A percentile compares a stretch with the other conserved stretches of the same genome.
phyloP scores from a whole-genome alignment of 2,888 invertebrate species.

The Amphipoea oculea region DNA sequence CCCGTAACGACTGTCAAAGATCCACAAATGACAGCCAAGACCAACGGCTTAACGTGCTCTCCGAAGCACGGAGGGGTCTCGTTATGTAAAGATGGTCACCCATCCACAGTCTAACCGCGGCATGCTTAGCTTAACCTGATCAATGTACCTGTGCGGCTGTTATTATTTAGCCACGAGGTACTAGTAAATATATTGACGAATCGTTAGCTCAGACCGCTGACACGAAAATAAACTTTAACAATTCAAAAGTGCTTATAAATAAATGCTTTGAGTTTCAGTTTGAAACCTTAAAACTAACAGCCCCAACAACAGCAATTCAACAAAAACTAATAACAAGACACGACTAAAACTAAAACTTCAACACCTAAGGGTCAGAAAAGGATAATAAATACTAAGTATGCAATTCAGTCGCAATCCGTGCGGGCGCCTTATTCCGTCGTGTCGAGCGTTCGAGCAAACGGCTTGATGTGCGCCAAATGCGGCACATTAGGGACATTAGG shows the following conservation, averaged over 20 bases:
- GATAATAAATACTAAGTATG: slow-evolving; percentile 58
- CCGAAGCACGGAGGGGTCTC: too few relatives aligned
- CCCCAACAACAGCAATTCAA: slow-evolving; percentile 27
- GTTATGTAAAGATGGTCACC: too few relatives aligned
- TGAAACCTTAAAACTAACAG: slow-evolving; percentile 31
- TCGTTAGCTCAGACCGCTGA: too few relatives aligned
- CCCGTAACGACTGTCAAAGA: too few relatives aligned
- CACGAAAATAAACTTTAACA: neutral
- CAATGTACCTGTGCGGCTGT: too few relatives aligned
- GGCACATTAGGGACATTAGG: slow-evolving; percentile 49
- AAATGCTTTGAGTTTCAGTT: slow-evolving; percentile 1
- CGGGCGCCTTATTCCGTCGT: slow-evolving; percentile 25
- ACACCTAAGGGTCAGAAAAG: slow-evolving; percentile 31
- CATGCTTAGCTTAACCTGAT: too few relatives aligned
- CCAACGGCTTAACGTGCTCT: too few relatives aligned
- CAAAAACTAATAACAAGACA: slow-evolving; percentile 44
- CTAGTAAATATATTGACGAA: neutral
- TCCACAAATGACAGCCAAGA: too few relatives aligned
- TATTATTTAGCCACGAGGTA: too few relatives aligned
- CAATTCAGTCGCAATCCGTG: slow-evolving; percentile 41
- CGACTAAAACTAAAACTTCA: slow-evolving; percentile 36
- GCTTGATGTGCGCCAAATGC: slow-evolving; percentile 56
- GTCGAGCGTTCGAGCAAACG: slow-evolving; percentile 36
- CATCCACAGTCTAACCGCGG: too few relatives aligned
- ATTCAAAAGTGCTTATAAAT: neutral